Evolutionary conservation across 2,888 invertebrate genomes (phyloP), one percentile per base, ranked within the genome.

Genomic region (Ochlodes sylvanus): DNA sequence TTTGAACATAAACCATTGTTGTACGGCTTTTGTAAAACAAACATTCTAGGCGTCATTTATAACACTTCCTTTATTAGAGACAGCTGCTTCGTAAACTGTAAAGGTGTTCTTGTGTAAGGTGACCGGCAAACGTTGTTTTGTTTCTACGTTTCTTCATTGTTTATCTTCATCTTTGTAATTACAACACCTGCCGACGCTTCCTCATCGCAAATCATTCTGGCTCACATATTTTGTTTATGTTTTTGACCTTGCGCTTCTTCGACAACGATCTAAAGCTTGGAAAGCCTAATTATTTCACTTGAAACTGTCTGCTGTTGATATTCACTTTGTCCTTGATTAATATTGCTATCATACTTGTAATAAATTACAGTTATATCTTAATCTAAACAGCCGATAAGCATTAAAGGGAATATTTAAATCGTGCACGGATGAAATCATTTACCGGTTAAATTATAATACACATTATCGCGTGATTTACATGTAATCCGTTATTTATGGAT

Each of bases 11-110:
- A 19, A 15, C 61, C 14, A 61, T 67, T 67, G 67, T 67, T 60
- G 17, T 44, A 41, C n/a, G 80, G 76, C 79, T 79, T 83, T 86
- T 85, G 82, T 82, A 80, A 79, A 83, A 85, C 84, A 79, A 85
- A 84, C 83, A 82, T 78, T 76, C 74, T 75, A 79, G 73, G 83
- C 83, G 85, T 89, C 86, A 81, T 88, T 88, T 86, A 87, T 84
- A 87, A 87, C 88, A 85, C 85, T 83, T 83, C 76, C 77, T 68
- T 68, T 62, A 62, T 61, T 55, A 77, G 81, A 68, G 78, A 85
- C 91, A 91, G 90, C 84, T 92, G 91, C 78, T 65, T 57, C 60
- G 47, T 58, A 54, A 54, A 74, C 61, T 47, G 50, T 62, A 72
- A 76, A 80, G 79, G 75, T 76, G 77, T 67, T 56, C 72, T 68